phyloP scores from a whole-genome alignment of 2,888 invertebrate genomes.

The Platycnemis pennipes region DNA sequence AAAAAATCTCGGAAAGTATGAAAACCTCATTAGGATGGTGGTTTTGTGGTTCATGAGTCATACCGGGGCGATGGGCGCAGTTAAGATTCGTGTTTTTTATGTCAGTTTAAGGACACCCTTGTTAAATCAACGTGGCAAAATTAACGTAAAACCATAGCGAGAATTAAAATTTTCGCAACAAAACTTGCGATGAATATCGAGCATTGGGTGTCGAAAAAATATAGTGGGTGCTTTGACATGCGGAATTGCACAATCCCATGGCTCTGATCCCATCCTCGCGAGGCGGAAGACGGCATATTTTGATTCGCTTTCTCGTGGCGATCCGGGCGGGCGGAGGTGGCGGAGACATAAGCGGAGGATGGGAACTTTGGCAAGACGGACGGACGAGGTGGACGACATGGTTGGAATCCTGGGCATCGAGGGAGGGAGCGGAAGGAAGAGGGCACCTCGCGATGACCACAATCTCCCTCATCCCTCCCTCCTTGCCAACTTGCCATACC shows the following conservation, averaged over 20 bases:
- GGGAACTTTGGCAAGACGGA: not conserved
- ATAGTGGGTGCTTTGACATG: not conserved
- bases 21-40: not conserved
- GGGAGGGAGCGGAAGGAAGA: not conserved
- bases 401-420: constrained; percentile 17
- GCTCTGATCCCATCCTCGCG: not conserved
- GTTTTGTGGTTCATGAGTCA: not conserved
- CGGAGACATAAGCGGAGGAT: not conserved
- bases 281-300: not conserved
- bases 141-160: too few species aligned
- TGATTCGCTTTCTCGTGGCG: not conserved
- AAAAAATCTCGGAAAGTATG: not conserved
- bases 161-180: too few species aligned
- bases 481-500: not conserved
- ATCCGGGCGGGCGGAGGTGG: constrained; percentile 43
- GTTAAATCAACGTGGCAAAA: too few species aligned
- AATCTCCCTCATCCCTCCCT: not conserved
- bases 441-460: not conserved
- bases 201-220: not conserved
- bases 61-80: too few species aligned
- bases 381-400: constrained; percentile 58
- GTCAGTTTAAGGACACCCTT: not conserved
- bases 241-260: not conserved
- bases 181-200: not conserved
- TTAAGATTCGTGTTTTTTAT: not conserved